phyloP scores from a whole-genome alignment of 2,797 vertebrate species.

The Babyrousa celebensis region DNA sequence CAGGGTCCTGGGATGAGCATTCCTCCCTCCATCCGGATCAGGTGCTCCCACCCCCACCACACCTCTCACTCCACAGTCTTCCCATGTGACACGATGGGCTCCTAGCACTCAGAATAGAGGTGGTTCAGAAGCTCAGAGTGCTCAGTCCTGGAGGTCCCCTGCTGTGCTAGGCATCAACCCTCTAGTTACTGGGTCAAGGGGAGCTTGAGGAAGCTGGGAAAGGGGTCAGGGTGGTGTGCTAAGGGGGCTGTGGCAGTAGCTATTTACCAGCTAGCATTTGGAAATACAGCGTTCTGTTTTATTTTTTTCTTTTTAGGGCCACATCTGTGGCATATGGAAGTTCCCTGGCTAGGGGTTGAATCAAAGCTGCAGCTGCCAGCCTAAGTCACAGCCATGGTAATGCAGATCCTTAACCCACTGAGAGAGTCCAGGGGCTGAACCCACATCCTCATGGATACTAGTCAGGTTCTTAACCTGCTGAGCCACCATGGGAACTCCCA shows the following conservation, averaged over 20 bases:
- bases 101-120: not conserved
- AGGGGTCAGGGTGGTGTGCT: not conserved
- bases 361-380: no score
- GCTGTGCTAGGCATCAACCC: not conserved
- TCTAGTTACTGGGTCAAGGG: not conserved
- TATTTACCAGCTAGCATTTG: not conserved
- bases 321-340: no score
- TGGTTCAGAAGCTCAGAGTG: not conserved
- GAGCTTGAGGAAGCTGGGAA: not conserved
- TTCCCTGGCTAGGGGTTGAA: no score
- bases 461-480: no score
- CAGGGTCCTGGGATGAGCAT: not conserved
- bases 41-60: no score
- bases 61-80: not conserved
- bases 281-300: not conserved
- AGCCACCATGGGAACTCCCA: no score
- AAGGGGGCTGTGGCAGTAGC: not conserved
- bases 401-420: no score
- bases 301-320: no score
- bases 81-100: not conserved
- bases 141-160: not conserved
- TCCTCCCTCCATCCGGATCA: not conserved
- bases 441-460: no score
- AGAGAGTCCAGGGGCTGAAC: no score
- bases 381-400: no score